Percentiles rank a stretch among this genome's conserved stretches.
Conservation (phyloP, 2,888 invertebrate genomes). For the Dyspetes luteomarginatus region DNA sequence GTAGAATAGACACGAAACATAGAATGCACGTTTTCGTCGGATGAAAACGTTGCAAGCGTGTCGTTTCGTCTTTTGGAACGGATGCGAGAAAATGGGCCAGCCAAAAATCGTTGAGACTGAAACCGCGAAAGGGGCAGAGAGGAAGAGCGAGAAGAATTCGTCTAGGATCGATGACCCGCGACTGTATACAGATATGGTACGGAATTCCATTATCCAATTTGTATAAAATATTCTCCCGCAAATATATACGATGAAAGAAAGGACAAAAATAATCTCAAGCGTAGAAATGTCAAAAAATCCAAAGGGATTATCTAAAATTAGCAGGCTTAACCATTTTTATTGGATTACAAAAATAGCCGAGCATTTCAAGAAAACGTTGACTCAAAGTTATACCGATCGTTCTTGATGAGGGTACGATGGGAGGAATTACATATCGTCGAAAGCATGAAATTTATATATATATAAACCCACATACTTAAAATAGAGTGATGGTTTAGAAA, state of each 20-base stretch:
- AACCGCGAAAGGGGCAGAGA: too few species aligned
- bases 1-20: conserved; percentile 52
- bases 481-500: too few species aligned
- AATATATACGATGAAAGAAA: background rate
- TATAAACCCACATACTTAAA: too few species aligned
- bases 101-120: conserved; percentile 46
- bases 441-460: too few species aligned
- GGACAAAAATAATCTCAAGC: background rate
- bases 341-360: too few species aligned
- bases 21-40: conserved; percentile 42
- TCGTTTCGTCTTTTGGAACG: conserved; percentile 60
- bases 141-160: conserved; percentile 1
- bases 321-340: too few species aligned
- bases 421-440: too few species aligned
- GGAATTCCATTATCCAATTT: background rate
- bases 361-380: too few species aligned
- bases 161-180: conserved; percentile 47
- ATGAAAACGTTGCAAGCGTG: conserved; percentile 31
- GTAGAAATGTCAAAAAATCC: background rate
- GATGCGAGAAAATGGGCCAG: conserved; percentile 46
- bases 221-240: background rate
- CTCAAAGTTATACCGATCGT: too few species aligned
- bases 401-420: too few species aligned
- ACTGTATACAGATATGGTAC: background rate
- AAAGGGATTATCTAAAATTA: too few species aligned